These are phyloP conservation scores for Caligus rogercresseyi DNA, from an alignment of 1,140 invertebrate species.

Conservation along the genomic window DNA sequence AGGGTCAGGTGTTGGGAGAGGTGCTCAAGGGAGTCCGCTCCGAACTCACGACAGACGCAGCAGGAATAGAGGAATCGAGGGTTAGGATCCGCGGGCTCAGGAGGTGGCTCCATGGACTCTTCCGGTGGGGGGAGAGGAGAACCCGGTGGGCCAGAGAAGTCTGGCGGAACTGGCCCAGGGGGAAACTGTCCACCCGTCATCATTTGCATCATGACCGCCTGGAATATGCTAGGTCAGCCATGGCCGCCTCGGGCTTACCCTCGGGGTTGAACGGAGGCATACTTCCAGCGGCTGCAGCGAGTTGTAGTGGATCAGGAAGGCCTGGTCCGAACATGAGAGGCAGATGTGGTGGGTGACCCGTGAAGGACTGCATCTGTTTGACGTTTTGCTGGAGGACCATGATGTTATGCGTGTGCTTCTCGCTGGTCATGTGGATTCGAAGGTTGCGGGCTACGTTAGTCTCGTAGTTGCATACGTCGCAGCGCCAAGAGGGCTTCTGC, in stretches of 20 bases:
- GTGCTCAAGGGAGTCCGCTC: conserved; percentile 71
- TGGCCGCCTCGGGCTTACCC: conserved; percentile 47
- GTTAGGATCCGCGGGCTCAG: conserved; percentile 57
- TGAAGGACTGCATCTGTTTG: conserved; percentile 84
- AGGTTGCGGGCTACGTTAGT: conserved; percentile 90
- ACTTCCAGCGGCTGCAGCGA: conserved; percentile 28
- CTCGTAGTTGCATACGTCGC: conserved; percentile 95
- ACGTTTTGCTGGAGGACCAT: conserved; percentile 89
- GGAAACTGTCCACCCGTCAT: conserved; percentile 47
- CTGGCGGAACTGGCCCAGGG: neutral
- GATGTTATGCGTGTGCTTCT: conserved; percentile 96
- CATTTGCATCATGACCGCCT: conserved; percentile 73
- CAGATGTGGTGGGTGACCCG: conserved; percentile 39
- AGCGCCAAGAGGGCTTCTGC: conserved; percentile 60
- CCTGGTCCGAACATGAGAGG: conserved; percentile 24
- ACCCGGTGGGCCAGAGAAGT: neutral
- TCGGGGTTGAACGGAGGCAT: conserved; percentile 19
- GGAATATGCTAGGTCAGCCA: conserved; percentile 84
- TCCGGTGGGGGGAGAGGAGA: neutral
- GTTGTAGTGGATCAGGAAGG: conserved; percentile 22
- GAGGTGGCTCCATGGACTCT: conserved; percentile 52
- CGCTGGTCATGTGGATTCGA: conserved; percentile 91
- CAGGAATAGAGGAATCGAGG: conserved; percentile 70
- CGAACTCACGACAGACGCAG: conserved; percentile 79
- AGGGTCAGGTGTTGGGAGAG: conserved; percentile 74